Evolutionary conservation across 2,113 vertebrate genomes (phyloP).

Genomic region (Marcusenius ussheri): DNA sequence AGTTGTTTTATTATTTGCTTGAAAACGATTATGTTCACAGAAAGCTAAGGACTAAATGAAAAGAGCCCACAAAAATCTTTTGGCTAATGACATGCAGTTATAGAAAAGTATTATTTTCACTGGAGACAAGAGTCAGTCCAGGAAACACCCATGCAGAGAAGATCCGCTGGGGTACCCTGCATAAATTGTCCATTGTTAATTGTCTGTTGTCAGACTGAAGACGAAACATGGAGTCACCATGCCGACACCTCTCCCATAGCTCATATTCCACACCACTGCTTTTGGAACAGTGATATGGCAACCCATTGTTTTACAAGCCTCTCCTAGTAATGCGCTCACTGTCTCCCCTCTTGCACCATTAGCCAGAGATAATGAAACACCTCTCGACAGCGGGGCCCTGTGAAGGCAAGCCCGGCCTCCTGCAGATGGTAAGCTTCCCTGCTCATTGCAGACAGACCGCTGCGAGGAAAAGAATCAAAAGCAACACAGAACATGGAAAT

Average conservation of each 20-base stretch:
- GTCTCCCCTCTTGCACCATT: slow-evolving; percentile 38
- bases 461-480: slow-evolving; percentile 13
- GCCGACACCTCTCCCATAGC: background rate
- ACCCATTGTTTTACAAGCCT: slow-evolving; percentile 14
- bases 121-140: background rate
- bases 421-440: slow-evolving; percentile 5
- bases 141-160: background rate
- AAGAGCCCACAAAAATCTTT: background rate
- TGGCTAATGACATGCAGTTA: background rate
- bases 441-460: slow-evolving; percentile 2
- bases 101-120: background rate
- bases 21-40: background rate
- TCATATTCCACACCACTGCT: background rate
- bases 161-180: background rate
- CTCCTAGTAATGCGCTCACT: background rate
- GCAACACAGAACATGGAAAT: background rate
- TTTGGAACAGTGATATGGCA: slow-evolving; percentile 11
- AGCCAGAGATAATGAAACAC: slow-evolving; percentile 58
- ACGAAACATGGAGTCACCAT: background rate
- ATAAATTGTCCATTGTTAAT: background rate
- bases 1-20: background rate
- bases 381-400: slow-evolving; percentile 35
- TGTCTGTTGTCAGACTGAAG: background rate
- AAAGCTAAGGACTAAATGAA: background rate
- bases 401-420: slow-evolving; percentile 22